phyloP scores from a whole-genome alignment of 64 coral and sea anemone genomes.

The Acropora tenuis region DNA sequence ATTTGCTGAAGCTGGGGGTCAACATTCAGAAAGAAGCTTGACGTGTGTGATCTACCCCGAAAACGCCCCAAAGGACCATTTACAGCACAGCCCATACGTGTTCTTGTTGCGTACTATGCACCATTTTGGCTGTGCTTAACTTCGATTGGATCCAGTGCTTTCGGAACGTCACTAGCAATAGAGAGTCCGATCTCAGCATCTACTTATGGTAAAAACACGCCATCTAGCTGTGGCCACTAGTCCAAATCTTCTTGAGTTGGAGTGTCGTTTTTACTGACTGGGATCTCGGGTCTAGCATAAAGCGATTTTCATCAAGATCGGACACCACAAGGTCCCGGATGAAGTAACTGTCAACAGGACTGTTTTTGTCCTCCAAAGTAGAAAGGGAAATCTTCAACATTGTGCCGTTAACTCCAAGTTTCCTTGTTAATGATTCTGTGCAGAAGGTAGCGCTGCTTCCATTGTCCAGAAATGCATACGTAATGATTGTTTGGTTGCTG shows the following conservation, averaged over 20 bases:
- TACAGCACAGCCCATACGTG: background rate
- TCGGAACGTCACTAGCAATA: background rate
- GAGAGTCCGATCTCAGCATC: background rate
- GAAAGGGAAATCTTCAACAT: background rate
- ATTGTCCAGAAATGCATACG: background rate
- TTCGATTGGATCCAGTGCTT: background rate
- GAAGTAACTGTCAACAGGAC: too few relatives aligned
- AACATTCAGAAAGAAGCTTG: background rate
- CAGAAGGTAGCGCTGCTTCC: background rate
- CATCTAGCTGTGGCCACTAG: too few relatives aligned
- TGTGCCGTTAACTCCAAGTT: background rate
- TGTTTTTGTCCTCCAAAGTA: background rate
- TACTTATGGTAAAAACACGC: background rate
- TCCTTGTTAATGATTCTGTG: background rate
- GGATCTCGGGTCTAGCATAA: too few relatives aligned
- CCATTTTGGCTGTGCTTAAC: background rate
- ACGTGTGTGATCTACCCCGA: background rate
- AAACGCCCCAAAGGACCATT: constrained; percentile 4
- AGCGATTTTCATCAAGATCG: too few relatives aligned
- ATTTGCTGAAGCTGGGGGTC: background rate
- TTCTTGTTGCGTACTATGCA: background rate
- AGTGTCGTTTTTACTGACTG: too few relatives aligned
- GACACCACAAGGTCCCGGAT: background rate
- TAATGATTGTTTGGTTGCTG: background rate
- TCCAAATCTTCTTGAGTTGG: too few relatives aligned